A percentile compares a stretch with the other conserved stretches of the same genome.
These are phyloP conservation scores for Chymomyza caudatula DNA, from an alignment of 2,888 invertebrate species.

Conservation along the genomic window DNA sequence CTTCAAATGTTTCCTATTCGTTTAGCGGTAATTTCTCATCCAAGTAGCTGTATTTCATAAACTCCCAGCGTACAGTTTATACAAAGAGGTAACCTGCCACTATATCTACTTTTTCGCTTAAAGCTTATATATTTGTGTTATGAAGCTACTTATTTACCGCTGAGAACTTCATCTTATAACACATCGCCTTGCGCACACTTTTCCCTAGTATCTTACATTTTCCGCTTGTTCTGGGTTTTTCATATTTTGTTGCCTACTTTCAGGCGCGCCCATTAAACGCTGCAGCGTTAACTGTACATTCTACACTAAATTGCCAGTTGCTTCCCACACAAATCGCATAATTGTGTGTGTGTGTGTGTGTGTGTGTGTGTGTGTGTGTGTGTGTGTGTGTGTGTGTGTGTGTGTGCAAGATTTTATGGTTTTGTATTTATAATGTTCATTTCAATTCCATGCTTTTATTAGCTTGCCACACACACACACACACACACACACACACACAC, in stretches of 20 bases:
- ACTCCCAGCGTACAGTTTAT: too few relatives aligned
- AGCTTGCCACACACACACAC: constrained; percentile 37
- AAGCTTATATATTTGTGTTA: too few relatives aligned
- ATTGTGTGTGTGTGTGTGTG: not conserved
- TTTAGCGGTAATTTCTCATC: too few relatives aligned
- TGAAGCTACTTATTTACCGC: not conserved
- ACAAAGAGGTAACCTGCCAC: too few relatives aligned
- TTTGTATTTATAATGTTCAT: constrained; percentile 71
- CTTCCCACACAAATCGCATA: not conserved
- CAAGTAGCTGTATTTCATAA: too few relatives aligned
- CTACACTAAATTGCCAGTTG: not conserved
- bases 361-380: not conserved
- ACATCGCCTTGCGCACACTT: too few relatives aligned
- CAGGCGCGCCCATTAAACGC: too few relatives aligned
- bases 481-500: constrained; percentile 21
- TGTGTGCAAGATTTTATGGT: constrained; percentile 55
- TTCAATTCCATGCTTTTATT: constrained; percentile 64
- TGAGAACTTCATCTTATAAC: not conserved
- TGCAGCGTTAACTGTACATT: not conserved
- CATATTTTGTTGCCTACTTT: not conserved
- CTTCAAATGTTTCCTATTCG: too few relatives aligned
- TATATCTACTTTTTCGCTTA: too few relatives aligned
- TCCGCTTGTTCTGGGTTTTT: not conserved
- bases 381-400: constrained; percentile 15
- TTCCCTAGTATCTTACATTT: too few relatives aligned